These are phyloP conservation scores for Columba janthina DNA, from an alignment of 2,113 vertebrate genomes.

Conservation along the genomic window DNA sequence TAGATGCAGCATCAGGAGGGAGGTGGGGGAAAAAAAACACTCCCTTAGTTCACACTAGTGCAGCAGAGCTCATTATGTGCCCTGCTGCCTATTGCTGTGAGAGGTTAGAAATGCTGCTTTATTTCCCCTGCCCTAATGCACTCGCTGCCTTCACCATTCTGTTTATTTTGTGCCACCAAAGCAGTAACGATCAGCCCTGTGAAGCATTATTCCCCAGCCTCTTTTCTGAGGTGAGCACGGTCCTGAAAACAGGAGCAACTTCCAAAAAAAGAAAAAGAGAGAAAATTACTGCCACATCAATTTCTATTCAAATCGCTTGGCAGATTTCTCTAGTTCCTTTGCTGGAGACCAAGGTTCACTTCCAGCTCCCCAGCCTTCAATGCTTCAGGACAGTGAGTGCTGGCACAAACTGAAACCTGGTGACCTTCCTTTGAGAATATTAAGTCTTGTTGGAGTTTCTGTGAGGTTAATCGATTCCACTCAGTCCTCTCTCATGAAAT, in stretches of 20 bases:
- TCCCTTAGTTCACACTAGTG: slow-evolving; percentile 15
- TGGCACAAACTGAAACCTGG: slow-evolving; percentile 51
- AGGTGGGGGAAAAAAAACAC: slow-evolving; percentile 6
- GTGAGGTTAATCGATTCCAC: slow-evolving; percentile 63
- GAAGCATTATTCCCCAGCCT: slow-evolving; percentile 24
- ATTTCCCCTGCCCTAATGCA: slow-evolving; percentile 42
- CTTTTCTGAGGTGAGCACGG: slow-evolving; percentile 17
- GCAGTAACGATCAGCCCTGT: not conserved
- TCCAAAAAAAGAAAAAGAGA: not conserved
- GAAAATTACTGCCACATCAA: slow-evolving; percentile 22
- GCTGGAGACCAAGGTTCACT: slow-evolving; percentile 57
- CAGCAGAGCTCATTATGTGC: slow-evolving; percentile 50
- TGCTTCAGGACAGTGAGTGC: slow-evolving; percentile 45
- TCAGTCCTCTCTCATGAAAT: slow-evolving; percentile 38
- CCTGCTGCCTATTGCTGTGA: slow-evolving; percentile 24
- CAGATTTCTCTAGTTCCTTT: slow-evolving; percentile 44
- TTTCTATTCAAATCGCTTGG: slow-evolving; percentile 51
- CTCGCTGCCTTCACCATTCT: slow-evolving; percentile 40
- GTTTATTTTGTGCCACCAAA: slow-evolving; percentile 55
- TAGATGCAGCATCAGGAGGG: not conserved
- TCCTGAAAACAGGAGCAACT: slow-evolving; percentile 16
- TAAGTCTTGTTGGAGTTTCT: slow-evolving; percentile 50
- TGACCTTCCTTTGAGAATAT: slow-evolving; percentile 62
- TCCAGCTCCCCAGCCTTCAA: slow-evolving; percentile 61
- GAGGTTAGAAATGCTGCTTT: slow-evolving; percentile 40